Evolutionary conservation across 2,888 invertebrate species (phyloP).

Genomic region (Eupithecia exiguata): DNA sequence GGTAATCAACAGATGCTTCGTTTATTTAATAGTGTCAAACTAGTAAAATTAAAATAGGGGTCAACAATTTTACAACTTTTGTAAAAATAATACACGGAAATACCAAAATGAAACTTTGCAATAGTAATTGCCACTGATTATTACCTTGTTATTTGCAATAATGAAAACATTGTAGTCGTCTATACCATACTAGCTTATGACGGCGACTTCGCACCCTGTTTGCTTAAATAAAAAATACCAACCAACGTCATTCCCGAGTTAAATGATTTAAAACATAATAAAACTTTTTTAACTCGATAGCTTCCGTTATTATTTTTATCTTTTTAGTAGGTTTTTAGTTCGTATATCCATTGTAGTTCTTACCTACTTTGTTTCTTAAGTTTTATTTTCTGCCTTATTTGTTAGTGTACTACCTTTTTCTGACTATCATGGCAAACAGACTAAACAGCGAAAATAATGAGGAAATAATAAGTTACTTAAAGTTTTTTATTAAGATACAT

Average conservation of each 20-base stretch:
- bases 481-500: too few relatives aligned
- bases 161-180: neutral
- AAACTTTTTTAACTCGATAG: too few relatives aligned
- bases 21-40: neutral
- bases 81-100: neutral
- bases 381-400: too few relatives aligned
- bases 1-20: neutral
- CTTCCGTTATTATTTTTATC: too few relatives aligned
- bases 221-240: neutral
- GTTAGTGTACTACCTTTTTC: too few relatives aligned
- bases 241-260: neutral
- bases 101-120: neutral
- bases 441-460: too few relatives aligned
- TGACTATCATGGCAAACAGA: too few relatives aligned
- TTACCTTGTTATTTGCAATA: neutral
- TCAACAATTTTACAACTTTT: neutral
- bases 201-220: neutral
- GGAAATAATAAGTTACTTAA: too few relatives aligned
- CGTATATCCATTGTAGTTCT: too few relatives aligned
- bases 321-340: too few relatives aligned
- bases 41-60: neutral
- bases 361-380: too few relatives aligned
- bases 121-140: neutral
- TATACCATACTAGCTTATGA: neutral
- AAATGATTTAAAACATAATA: too few relatives aligned